Conservation (phyloP, 1,140 invertebrate species). For the Drosophila tropicalis region DNA sequence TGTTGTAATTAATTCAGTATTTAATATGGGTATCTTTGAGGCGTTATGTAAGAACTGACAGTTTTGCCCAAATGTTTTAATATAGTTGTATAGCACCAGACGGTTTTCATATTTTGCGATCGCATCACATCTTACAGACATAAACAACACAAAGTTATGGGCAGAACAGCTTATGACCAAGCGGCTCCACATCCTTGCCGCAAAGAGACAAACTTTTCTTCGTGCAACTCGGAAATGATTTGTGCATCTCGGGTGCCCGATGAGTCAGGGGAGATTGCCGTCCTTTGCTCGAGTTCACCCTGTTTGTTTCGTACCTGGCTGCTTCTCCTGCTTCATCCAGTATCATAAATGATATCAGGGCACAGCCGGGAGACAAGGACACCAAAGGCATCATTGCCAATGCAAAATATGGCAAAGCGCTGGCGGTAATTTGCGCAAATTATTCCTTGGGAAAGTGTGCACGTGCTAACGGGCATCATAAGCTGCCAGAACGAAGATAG, state of each 20-base stretch:
- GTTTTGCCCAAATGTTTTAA: neutral
- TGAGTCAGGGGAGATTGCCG: constrained; percentile 14
- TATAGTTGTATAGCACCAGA: neutral
- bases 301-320: constrained; percentile 74
- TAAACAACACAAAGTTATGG: constrained; percentile 75
- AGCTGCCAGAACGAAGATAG: constrained; percentile 23
- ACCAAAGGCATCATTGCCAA: constrained; percentile 66
- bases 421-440: constrained; percentile 77
- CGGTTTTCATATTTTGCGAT: constrained; percentile 23
- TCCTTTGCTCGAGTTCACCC: constrained; percentile 51
- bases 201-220: constrained; percentile 68
- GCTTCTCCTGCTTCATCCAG: neutral
- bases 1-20: neutral
- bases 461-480: constrained; percentile 71
- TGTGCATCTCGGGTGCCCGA: constrained; percentile 69
- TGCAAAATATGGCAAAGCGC: constrained; percentile 70
- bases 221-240: constrained; percentile 78
- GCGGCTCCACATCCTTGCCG: constrained; percentile 19
- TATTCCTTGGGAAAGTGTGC: constrained; percentile 66
- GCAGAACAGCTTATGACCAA: constrained; percentile 63
- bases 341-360: constrained; percentile 51
- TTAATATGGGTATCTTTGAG: neutral
- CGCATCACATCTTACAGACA: constrained; percentile 71
- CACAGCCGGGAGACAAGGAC: constrained; percentile 32
- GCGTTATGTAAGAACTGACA: too few relatives aligned